phyloP scores from a whole-genome alignment of 2,113 vertebrate genomes.

The Poeciliopsis occidentalis region DNA sequence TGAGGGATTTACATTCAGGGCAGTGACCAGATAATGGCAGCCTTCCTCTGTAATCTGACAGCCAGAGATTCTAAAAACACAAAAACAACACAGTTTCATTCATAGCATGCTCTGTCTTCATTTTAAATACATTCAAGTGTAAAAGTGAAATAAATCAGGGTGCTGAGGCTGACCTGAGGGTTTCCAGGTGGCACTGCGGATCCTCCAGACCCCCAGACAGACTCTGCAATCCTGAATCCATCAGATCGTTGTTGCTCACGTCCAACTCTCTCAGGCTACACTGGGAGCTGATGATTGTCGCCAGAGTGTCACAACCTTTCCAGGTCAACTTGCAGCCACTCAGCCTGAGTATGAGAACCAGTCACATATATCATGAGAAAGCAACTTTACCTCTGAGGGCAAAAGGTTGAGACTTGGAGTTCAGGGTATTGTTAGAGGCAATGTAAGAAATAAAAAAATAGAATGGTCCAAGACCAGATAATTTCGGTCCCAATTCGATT shows the following conservation, averaged over 20 bases:
- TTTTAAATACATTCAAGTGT: no score
- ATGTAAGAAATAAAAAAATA: no score
- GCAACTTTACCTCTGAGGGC: no score
- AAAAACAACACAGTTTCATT: not conserved
- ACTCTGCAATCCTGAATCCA: conserved; percentile 8
- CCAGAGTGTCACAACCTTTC: conserved; percentile 18
- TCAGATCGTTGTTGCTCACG: conserved; percentile 15
- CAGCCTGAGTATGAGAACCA: conserved; percentile 3
- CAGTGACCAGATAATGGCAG: conserved; percentile 9
- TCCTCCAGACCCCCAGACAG: conserved; percentile 13
- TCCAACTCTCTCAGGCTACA: conserved; percentile 13
- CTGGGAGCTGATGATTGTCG: conserved; percentile 1
- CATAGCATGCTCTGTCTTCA: no score
- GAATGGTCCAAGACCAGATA: no score
- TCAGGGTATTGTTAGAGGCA: no score
- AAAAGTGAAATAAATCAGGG: not conserved
- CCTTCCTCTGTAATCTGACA: conserved; percentile 24
- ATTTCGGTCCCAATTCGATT: no score
- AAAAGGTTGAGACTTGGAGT: no score
- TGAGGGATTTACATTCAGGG: conserved; percentile 20
- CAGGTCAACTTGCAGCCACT: conserved; percentile 18
- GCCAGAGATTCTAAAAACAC: conserved; percentile 13
- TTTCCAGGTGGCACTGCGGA: conserved; percentile 11
- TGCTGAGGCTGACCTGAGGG: not conserved
- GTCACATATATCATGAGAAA: not conserved